Base-by-base conservation (phyloP, 1,140 invertebrate genomes). In the Diachasmimorpha longicaudata region DNA sequence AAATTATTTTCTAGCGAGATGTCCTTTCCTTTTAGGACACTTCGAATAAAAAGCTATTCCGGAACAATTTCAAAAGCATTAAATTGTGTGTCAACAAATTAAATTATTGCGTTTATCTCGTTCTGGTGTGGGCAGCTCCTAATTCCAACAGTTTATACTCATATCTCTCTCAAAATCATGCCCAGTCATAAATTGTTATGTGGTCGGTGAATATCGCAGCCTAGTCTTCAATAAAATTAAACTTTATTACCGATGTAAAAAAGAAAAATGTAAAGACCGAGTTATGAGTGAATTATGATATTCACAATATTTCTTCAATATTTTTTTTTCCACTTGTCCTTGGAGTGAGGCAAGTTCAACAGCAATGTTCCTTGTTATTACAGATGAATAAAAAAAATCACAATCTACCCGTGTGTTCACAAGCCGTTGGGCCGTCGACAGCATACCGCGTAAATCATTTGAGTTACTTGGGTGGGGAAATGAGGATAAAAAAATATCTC, bases 381-480 rank as follows among this genome's bases (percentile, higher is more conserved):
- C 48, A 72, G 25, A 52, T 72, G 36, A 72, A 63, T 37, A 72
- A 21, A 70, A 42, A 70, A 25, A 46, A 23, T 44, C 14, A 23
- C 19, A 8, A 70, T 23, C 46, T 72, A 44, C 48, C 25, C 14
- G 19, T 72, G 48, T 46, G 48, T 46, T 58, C 13, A 37, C 36
- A 63, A 31, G 37, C 21, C 19, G 39, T 73, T 63, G 58, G 36
- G 63, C 25, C 14, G 36, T 67, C 37, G 8, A 44, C 10, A 48
- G 42, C 42, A 69, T 69, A 69, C 31, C 63, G 14, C 72, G 23
- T 74, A 74, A 74, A 74, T 74, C 72, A 74, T 74, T 11, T 39
- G 21, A 23, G n/a, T 37, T 74, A 68, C 58, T 31, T 63, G 58
- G 58, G 58, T 63, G 58, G 23, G 23, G 36, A 68, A 68, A 68